A percentile compares a stretch with the other conserved stretches of the same genome.
phyloP scores from a whole-genome alignment of 2,113 vertebrate genomes.

The Lampris incognitus region DNA sequence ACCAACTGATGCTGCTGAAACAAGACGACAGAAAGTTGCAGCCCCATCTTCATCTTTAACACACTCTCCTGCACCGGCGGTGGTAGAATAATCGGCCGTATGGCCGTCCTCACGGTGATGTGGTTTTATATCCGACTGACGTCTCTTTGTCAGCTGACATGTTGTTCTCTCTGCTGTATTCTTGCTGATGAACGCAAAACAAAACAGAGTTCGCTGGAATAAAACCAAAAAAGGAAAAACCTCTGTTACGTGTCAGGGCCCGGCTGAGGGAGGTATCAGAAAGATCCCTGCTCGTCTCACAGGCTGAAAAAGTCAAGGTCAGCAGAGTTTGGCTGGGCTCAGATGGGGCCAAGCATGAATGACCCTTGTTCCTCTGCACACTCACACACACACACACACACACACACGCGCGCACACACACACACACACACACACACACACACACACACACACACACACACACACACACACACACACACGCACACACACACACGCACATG shows the following conservation, averaged over 20 bases:
- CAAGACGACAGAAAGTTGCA: background rate
- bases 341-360: conserved; percentile 7
- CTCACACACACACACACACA: background rate
- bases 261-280: conserved; percentile 11
- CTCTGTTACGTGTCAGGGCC: conserved; percentile 11
- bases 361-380: conserved; percentile 9
- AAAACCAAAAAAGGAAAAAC: too few relatives aligned
- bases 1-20: background rate
- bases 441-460: background rate
- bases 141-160: background rate
- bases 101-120: background rate
- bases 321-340: conserved; percentile 36
- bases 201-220: too few relatives aligned
- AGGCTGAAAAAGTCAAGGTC: conserved; percentile 31
- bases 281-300: conserved; percentile 8
- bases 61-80: background rate
- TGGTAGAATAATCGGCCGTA: background rate
- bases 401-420: background rate
- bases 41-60: conserved; percentile 28
- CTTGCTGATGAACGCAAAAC: too few relatives aligned
- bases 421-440: background rate
- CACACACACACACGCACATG: background rate
- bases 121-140: background rate
- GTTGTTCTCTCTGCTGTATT: too few relatives aligned
- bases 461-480: background rate